Conservation (phyloP, 2,797 vertebrate genomes). For the Setipinna tenuifilis region DNA sequence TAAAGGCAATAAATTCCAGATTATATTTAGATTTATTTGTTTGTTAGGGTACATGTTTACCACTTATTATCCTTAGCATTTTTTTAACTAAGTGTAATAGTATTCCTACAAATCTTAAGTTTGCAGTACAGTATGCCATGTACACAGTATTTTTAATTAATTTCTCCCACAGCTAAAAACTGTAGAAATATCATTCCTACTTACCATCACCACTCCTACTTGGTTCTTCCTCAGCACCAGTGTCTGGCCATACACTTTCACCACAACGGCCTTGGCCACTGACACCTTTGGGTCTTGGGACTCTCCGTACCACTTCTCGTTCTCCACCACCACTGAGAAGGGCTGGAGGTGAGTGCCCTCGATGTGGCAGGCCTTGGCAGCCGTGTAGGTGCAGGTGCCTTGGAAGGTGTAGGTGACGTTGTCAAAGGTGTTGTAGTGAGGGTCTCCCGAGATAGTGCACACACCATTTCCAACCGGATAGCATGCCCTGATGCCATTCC, state of each 20-base stretch:
- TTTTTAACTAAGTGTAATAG: no score
- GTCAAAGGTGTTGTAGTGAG: slow-evolving; percentile 72
- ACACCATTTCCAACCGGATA: slow-evolving; percentile 46
- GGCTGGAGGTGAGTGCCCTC: slow-evolving; percentile 36
- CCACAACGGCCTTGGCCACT: slow-evolving; percentile 41
- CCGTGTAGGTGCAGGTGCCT: no score
- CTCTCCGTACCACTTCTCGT: slow-evolving; percentile 40
- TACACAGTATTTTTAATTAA: no score
- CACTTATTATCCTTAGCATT: no score
- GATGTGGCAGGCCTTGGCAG: slow-evolving; percentile 28
- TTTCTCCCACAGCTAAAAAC: no score
- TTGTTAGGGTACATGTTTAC: no score
- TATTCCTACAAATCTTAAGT: no score
- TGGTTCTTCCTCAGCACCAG: slow-evolving; percentile 35
- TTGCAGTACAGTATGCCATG: no score
- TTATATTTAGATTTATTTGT: no score
- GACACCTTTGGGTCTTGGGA: slow-evolving; percentile 30
- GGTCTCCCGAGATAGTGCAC: slow-evolving; percentile 68
- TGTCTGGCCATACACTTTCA: slow-evolving; percentile 32
- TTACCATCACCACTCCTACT: slow-evolving; percentile 30
- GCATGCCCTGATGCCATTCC: slow-evolving; percentile 49
- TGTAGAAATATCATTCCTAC: neutral
- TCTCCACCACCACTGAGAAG: slow-evolving; percentile 42
- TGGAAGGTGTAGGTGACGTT: slow-evolving; percentile 67
- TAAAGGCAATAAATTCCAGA: no score